phyloP scores from a whole-genome alignment of 2,888 invertebrate species.

The Ditula angustiorana region DNA sequence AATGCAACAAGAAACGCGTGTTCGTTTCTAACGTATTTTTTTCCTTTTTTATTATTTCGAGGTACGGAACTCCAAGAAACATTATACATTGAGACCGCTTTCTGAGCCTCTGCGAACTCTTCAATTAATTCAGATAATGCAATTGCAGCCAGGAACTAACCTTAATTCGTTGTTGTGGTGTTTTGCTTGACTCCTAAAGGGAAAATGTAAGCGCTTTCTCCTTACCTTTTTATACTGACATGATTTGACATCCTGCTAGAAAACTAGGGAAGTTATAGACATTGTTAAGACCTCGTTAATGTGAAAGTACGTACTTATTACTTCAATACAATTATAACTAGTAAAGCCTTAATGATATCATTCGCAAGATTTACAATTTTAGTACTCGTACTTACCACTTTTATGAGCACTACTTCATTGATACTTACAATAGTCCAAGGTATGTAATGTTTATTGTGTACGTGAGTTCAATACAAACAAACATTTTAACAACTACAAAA shows the following conservation, averaged over 20 bases:
- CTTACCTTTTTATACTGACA: constrained; percentile 15
- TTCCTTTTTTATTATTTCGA: too few species aligned
- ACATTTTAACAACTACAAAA: not conserved
- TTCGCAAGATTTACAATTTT: not conserved
- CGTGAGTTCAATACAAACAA: not conserved
- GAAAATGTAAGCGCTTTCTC: constrained; percentile 30
- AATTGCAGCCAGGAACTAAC: constrained; percentile 43
- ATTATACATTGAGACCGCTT: constrained; percentile 49
- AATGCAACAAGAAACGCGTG: too few species aligned
- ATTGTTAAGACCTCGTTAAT: not conserved
- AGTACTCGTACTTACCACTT: not conserved
- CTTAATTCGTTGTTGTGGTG: constrained; percentile 46
- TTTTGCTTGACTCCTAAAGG: constrained; percentile 47
- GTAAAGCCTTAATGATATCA: too few species aligned
- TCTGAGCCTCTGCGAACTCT: constrained; percentile 50
- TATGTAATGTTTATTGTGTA: not conserved
- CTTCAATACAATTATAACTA: too few species aligned
- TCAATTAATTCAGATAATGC: constrained; percentile 51
- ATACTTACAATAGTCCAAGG: not conserved
- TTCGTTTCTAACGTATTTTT: too few species aligned
- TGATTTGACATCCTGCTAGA: constrained; percentile 25
- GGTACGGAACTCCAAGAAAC: constrained; percentile 32
- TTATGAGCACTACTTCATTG: not conserved
- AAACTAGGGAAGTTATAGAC: not conserved
- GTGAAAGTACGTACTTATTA: not conserved